A percentile compares a stretch with the other conserved stretches of the same genome.
These are phyloP conservation scores for Heliothis subflexa DNA, from an alignment of 1,140 invertebrate species.

Conservation along the genomic window DNA sequence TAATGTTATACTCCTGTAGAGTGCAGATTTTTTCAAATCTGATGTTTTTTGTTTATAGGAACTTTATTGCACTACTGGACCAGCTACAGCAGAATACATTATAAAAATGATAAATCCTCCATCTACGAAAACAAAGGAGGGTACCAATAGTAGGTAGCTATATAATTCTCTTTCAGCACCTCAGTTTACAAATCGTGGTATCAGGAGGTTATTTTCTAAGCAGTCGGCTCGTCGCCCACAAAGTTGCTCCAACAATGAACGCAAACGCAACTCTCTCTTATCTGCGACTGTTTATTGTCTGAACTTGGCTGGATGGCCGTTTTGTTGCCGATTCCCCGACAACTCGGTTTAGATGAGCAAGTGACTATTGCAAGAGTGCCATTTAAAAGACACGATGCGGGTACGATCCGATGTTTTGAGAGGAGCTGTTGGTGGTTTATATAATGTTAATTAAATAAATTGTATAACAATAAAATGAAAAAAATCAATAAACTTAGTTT, in stretches of 20 bases:
- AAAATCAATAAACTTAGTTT: no score
- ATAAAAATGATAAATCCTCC: no score
- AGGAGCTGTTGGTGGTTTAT: not conserved
- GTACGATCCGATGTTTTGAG: conserved; percentile 33
- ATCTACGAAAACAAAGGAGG: no score
- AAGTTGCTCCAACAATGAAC: conserved; percentile 68
- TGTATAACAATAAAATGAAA: no score
- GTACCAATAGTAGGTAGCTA: not conserved
- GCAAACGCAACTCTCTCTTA: conserved; percentile 70
- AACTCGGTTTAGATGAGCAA: conserved; percentile 79
- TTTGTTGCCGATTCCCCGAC: conserved; percentile 77
- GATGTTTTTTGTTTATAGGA: no score
- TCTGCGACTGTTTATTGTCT: conserved; percentile 83
- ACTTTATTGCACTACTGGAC: no score
- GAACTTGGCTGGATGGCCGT: conserved; percentile 77
- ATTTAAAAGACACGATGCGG: conserved; percentile 55
- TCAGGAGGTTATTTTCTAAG: conserved; percentile 51
- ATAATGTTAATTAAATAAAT: no score
- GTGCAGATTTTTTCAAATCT: no score
- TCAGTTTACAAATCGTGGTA: conserved; percentile 32
- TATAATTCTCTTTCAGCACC: not conserved
- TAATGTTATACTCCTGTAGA: no score
- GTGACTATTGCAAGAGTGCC: conserved; percentile 59
- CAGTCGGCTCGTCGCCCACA: conserved; percentile 46
- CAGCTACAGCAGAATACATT: no score